A percentile compares a stretch with the other conserved stretches of the same genome.
phyloP scores from a whole-genome alignment of 2,888 invertebrate genomes.

The Heliconius sara region DNA sequence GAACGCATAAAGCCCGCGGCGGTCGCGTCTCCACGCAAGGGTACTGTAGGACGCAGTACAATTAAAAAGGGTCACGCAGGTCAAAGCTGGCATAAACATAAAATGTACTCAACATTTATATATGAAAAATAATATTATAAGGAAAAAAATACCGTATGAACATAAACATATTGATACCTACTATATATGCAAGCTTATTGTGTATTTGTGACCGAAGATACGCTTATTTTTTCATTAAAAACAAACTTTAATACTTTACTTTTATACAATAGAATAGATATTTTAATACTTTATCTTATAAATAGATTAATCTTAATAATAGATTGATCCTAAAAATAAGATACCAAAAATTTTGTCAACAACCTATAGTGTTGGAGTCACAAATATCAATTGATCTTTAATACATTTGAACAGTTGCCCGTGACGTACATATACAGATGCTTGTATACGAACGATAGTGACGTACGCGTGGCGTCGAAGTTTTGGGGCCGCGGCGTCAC shows the following conservation, averaged over 20 bases:
- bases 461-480: slow-evolving; percentile 57
- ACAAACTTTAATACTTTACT: neutral
- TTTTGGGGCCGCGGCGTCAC: slow-evolving; percentile 65
- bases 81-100: slow-evolving; percentile 2
- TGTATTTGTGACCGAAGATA: neutral
- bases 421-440: slow-evolving; percentile 40
- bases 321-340: slow-evolving; percentile 32
- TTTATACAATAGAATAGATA: neutral
- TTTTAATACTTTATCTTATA: neutral
- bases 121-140: slow-evolving; percentile 4
- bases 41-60: slow-evolving; percentile 39
- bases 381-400: slow-evolving; percentile 43
- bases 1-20: slow-evolving; percentile 54
- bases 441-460: slow-evolving; percentile 44
- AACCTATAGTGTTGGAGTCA: slow-evolving; percentile 42
- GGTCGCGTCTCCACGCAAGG: slow-evolving; percentile 56
- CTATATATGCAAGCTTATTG: neutral
- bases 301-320: neutral
- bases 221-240: neutral
- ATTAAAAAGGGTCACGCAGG: slow-evolving; percentile 19
- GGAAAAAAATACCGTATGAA: slow-evolving; percentile 6
- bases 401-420: slow-evolving; percentile 30
- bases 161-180: neutral
- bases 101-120: neutral
- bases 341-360: slow-evolving; percentile 30